Percentiles rank a stretch among this genome's conserved stretches.
These are phyloP conservation scores for Amphipoea oculea DNA, from an alignment of 2,888 invertebrate species.

Conservation along the genomic window DNA sequence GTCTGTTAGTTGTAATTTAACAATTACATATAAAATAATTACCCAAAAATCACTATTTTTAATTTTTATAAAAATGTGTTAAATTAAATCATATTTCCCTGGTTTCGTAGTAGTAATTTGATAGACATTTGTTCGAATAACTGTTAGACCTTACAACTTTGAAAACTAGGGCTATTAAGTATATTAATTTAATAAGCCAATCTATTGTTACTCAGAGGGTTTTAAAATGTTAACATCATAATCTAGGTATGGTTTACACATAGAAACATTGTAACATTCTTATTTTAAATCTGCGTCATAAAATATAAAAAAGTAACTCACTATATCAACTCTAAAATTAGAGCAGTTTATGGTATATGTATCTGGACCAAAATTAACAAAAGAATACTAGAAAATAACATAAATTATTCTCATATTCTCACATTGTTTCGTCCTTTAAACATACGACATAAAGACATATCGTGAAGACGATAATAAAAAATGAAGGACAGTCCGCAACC, in stretches of 20 bases:
- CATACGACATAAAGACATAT: conserved; percentile 4
- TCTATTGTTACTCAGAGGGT: not conserved
- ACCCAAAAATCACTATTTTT: no score
- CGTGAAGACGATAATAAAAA: conserved; percentile 35
- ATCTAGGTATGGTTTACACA: not conserved
- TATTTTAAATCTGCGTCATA: not conserved
- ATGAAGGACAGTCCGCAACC: conserved; percentile 34
- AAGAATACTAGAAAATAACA: not conserved
- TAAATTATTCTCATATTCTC: not conserved
- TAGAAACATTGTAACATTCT: not conserved
- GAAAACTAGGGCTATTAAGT: no score
- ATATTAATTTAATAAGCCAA: not conserved
- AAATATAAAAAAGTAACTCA: not conserved
- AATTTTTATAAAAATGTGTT: no score
- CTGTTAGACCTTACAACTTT: not conserved
- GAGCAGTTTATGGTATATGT: not conserved
- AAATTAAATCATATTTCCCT: no score
- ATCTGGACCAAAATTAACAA: not conserved
- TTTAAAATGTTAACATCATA: not conserved
- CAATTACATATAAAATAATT: no score
- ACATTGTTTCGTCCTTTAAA: conserved; percentile 12
- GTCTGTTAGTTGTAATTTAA: no score
- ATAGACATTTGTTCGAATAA: not conserved
- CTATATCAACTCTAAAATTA: not conserved
- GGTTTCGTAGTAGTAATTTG: not conserved